Evolutionary conservation across 2,797 vertebrate genomes (phyloP), one percentile per base, ranked within the genome.

Genomic region (Anableps anableps): DNA sequence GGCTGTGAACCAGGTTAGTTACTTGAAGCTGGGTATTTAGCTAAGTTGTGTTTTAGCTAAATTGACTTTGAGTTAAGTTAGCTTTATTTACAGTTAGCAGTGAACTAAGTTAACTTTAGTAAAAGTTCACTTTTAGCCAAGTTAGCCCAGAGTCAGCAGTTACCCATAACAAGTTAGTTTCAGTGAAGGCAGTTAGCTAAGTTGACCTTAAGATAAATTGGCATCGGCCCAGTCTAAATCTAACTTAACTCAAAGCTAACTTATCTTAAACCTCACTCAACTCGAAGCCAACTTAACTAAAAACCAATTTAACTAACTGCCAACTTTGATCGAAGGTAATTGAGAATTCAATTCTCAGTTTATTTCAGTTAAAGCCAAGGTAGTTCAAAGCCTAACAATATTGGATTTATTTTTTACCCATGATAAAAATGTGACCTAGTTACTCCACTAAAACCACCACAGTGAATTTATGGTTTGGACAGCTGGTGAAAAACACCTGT

Each of bases 401-500:
- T 19, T 21, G 34, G 34, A 21, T 36, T 17, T 36, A 66, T 38
- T 38, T 38, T n/a, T 38, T 10, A 66, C 19, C 19, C 34, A 66
- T 21, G 64, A 66, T 23, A 66, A 66, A 38, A 66, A 66, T 38
- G 34, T 66, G 62, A 66, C 64, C 64, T 38, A 38, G 64, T 66
- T 36, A 66, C 36, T 66, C 9, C 38, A 21, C 38, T 66, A 17
- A 66, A 38, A 51, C 17, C 50, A 51, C 8, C 21, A 7, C 50
- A 21, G 50, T 21, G 50, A 23, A 51, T 51, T 66, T 66, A 36
- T 66, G 64, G 14, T n/a, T 64, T 23, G 34, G 64, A 3, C 19
- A 1, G 9, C 34, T 38, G 34, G 64, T 38, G 64, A 66, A 66
- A 31, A 36, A 8, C 0, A 34, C 19, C 5, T 26, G 13, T 45